Percentiles rank a stretch among this genome's conserved stretches.
Evolutionary conservation across 2,113 vertebrate species (phyloP).

Genomic region (Agapornis roseicollis): DNA sequence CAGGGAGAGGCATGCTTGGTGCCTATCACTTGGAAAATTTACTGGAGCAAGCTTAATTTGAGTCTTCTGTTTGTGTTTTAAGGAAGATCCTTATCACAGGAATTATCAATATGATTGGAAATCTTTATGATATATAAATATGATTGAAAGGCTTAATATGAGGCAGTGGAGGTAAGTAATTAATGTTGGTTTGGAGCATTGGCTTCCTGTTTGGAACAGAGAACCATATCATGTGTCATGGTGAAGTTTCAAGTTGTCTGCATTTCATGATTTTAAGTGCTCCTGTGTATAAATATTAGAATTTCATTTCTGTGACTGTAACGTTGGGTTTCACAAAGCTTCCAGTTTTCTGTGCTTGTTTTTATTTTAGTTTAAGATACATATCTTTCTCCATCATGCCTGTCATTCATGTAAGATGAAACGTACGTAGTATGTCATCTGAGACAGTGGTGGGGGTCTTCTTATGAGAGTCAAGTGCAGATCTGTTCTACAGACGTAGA

Average conservation of each 20-base stretch:
- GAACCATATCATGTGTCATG: not conserved
- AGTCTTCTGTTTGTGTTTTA: not conserved
- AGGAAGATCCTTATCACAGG: not conserved
- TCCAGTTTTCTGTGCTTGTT: not conserved
- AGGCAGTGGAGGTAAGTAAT: not conserved
- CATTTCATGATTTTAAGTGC: not conserved
- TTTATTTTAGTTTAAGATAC: not conserved
- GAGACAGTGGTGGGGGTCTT: not conserved
- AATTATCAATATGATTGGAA: not conserved
- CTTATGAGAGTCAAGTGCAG: not conserved
- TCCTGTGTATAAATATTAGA: not conserved
- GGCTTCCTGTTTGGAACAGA: not conserved
- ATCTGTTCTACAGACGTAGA: not conserved
- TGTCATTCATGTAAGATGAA: not conserved
- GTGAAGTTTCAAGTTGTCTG: not conserved
- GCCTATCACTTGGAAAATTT: not conserved
- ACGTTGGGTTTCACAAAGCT: not conserved
- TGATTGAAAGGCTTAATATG: not conserved
- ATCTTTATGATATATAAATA: not conserved
- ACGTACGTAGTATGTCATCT: not conserved
- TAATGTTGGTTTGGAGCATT: not conserved
- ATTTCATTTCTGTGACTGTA: not conserved
- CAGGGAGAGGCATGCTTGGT: not conserved
- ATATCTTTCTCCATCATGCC: not conserved
- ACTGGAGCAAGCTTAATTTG: not conserved